Evolutionary conservation across 1,140 invertebrate species (phyloP), one percentile per base, ranked within the genome.

Genomic region (Aphaenogaster ashmeadi): DNA sequence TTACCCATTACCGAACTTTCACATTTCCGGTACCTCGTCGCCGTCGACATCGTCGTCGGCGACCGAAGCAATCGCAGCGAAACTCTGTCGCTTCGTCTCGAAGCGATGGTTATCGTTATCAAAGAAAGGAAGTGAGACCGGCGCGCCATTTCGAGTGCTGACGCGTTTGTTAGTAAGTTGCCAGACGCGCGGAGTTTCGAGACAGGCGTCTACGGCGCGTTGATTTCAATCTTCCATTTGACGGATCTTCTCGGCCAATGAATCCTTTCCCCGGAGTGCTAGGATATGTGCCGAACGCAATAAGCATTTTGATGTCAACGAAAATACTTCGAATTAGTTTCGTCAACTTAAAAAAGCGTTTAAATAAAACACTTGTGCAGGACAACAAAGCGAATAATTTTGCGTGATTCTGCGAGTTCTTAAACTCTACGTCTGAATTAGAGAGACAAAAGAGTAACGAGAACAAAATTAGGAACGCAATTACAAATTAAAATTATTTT

Each of bases 1-100:
- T 90, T 90, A 91, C 67, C 89, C 87, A 88, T 90, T 88, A 91
- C 85, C 86, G 77, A 91, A 91, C 89, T 91, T 74, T 80, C 66
- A 86, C 64, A 90, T 87, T 90, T 90, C 89, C 89, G 77, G 88
- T 90, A 80, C 78, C 47, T 72, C 69, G 71, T 60, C 69, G 84
- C 50, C 54, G 86, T 44, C 78, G 79, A 56, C 58, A 6, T 21
- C 33, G 62, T 52, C 58, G 81, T 58, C 54, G 88, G 44, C 85
- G 80, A 69, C 54, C 52, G 86, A 69, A 47, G 89, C 88, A 88
- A 88, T 90, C 89, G 80, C 66, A n/a, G 11, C 88, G 80, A 85
- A 90, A 90, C 88, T 90, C 89, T 13, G 89, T 83, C 75, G 86
- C 67, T 88, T 64, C 89, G 86, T 85, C 72, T 62, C 60, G 79